phyloP scores from a whole-genome alignment of 2,113 vertebrate genomes.

The Bombycilla garrulus region DNA sequence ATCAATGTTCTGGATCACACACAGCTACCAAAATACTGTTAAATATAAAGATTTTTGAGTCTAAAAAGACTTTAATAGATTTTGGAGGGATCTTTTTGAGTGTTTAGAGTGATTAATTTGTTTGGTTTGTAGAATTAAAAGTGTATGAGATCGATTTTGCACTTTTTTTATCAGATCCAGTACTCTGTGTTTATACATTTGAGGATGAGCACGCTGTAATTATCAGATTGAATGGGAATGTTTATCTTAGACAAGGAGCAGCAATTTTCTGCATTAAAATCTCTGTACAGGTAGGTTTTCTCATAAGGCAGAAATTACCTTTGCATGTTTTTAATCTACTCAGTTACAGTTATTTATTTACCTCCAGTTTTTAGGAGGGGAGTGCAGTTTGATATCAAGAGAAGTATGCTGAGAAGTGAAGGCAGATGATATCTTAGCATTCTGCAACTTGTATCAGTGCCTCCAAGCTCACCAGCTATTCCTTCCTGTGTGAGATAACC shows the following conservation, averaged over 20 bases:
- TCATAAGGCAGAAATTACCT: not conserved
- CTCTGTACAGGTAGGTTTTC: not conserved
- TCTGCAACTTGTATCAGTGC: not conserved
- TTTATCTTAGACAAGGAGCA: not conserved
- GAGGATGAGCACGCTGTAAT: not conserved
- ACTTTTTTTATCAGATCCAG: not conserved
- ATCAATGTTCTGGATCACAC: not conserved
- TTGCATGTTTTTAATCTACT: not conserved
- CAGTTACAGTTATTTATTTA: not conserved
- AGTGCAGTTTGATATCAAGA: not conserved
- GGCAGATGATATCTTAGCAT: not conserved
- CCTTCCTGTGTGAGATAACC: slow-evolving; percentile 4
- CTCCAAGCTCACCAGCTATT: not conserved
- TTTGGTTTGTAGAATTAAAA: not conserved
- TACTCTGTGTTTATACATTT: not conserved
- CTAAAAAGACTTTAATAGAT: not conserved
- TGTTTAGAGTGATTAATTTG: not conserved
- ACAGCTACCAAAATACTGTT: not conserved
- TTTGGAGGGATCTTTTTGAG: not conserved
- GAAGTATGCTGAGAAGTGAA: not conserved
- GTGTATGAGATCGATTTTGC: not conserved
- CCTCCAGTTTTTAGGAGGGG: not conserved
- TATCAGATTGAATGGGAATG: not conserved
- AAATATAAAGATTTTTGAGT: not conserved
- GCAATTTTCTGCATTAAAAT: not conserved